A percentile compares a stretch with the other conserved stretches of the same genome.
phyloP scores from a whole-genome alignment of 2,113 vertebrate genomes.

The Barnardius zonarius region DNA sequence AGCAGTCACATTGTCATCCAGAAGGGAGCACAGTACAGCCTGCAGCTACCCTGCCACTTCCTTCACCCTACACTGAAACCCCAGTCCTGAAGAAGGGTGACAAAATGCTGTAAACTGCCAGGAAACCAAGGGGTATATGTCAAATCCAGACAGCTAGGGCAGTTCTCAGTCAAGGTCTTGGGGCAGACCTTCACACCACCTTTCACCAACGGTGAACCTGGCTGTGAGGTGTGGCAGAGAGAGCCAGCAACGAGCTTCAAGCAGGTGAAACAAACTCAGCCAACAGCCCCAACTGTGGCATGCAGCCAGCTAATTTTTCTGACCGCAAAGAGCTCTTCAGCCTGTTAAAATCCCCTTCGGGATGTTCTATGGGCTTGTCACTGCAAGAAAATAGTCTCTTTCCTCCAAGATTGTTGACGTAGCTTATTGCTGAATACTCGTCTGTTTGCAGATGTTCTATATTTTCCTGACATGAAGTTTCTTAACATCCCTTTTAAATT shows the following conservation, averaged over 20 bases:
- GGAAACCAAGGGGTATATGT: rapidly evolving
- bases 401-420: slow-evolving; percentile 1
- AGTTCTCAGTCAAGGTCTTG: neutral
- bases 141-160: neutral
- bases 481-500: slow-evolving; percentile 72
- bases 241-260: neutral
- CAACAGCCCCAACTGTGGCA: neutral
- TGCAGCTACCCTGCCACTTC: neutral
- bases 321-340: neutral
- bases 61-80: neutral
- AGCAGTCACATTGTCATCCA: neutral
- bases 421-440: slow-evolving; percentile 33
- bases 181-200: neutral
- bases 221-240: neutral
- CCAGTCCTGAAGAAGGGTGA: neutral
- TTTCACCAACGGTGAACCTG: neutral
- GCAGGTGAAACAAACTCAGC: neutral
- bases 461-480: slow-evolving; percentile 71
- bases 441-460: slow-evolving; percentile 68
- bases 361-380: slow-evolving; percentile 20
- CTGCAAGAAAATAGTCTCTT: slow-evolving; percentile 12
- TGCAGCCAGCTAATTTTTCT: neutral
- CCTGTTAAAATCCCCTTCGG: neutral
- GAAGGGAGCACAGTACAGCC: neutral
- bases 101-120: neutral